Evolutionary conservation across 2,797 vertebrate genomes (phyloP), one percentile per base, ranked within the genome.

Genomic region (Pangasius djambal): DNA sequence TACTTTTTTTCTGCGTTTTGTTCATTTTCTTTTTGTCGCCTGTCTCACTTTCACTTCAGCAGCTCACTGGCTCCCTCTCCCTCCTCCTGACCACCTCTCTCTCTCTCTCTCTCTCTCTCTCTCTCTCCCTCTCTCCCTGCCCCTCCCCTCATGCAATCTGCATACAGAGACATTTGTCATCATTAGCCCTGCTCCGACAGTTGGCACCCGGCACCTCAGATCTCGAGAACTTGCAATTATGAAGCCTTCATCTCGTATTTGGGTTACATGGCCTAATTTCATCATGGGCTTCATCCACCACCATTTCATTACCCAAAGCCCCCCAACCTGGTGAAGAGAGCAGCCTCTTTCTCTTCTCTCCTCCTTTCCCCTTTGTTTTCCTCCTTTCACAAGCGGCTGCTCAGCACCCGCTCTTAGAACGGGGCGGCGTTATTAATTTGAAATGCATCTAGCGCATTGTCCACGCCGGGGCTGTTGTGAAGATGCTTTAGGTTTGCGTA

Each of bases 131-230:
- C 93, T 93, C 92, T 86, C 91, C 70, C 37, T 28, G 40, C 86
- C 87, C 84, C 88, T 87, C 69, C 92, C 96, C 93, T 95, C 94
- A 94, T 88, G 93, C 97, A 97, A 98, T 99, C 97, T 99, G 97
- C 98, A 98, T 98, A 97, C 96, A 97, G 97, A 96, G 97, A 97
- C 97, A 99, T 99, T 99, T 99, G 98, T 99, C 98, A 99, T 99
- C 98, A 99, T 99, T 99, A 99, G 98, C 97, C 96, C 90, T 95
- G 96, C 97, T 96, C 97, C 99, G 98, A 99, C 98, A 99, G 98
- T 98, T 97, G 97, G 98, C 97, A 99, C 97, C 98, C 96, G 92
- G 97, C 97, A 97, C 97, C 97, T 98, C 97, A 97, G 97, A 97
- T 97, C 97, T 97, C 96, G 93, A 97, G 96, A 96, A 98, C 97